phyloP scores from a whole-genome alignment of 2,888 invertebrate species.

The Himalopsyche anomala region DNA sequence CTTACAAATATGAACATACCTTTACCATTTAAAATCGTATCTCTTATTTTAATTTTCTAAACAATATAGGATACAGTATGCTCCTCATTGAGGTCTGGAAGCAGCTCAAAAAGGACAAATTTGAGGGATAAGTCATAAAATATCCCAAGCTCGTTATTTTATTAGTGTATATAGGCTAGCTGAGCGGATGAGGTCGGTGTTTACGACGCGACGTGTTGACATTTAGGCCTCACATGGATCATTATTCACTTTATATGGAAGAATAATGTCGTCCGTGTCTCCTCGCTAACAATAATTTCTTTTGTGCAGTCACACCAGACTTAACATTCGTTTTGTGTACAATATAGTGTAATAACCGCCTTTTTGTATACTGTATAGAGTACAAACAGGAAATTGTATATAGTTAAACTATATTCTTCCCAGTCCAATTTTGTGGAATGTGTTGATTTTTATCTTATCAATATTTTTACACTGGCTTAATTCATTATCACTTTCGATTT shows the following conservation, averaged over 20 bases:
- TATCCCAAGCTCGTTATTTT: slow-evolving; percentile 5
- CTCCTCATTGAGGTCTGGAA: not conserved
- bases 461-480: too few species aligned
- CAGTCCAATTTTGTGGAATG: too few species aligned
- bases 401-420: too few species aligned
- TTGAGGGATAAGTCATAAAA: slow-evolving; percentile 42
- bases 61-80: not conserved
- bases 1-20: too few species aligned
- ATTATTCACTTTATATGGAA: slow-evolving; percentile 35
- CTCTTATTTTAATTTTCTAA: too few species aligned
- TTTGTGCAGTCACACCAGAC: not conserved
- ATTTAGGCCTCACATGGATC: slow-evolving; percentile 33
- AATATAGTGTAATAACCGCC: too few species aligned
- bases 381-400: too few species aligned
- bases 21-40: too few species aligned
- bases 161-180: slow-evolving; percentile 36
- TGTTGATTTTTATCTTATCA: too few species aligned
- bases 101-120: slow-evolving; percentile 36
- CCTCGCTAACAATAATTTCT: not conserved
- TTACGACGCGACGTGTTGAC: slow-evolving; percentile 43
- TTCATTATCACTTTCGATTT: too few species aligned
- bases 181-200: slow-evolving; percentile 37
- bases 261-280: not conserved
- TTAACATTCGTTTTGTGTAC: too few species aligned
- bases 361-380: too few species aligned